A percentile compares a stretch with the other conserved stretches of the same genome.
Evolutionary conservation across 2,888 invertebrate genomes (phyloP).

Genomic region (Carabus problematicus): DNA sequence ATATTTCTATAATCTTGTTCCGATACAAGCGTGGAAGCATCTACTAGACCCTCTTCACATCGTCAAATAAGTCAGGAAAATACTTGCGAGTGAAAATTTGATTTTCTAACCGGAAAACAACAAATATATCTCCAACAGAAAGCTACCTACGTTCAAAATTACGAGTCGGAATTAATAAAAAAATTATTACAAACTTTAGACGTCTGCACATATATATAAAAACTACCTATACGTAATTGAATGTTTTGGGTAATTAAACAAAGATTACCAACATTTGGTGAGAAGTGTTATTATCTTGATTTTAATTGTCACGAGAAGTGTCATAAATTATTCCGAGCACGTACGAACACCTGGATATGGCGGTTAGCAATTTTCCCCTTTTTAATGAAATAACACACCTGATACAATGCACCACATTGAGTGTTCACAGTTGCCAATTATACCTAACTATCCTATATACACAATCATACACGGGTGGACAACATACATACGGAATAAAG

Average conservation of each 20-base stretch:
- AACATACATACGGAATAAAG: no score
- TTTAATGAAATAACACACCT: slow-evolving; percentile 2
- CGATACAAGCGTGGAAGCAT: not conserved
- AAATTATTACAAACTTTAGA: no score
- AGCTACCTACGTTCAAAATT: no score
- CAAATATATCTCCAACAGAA: no score
- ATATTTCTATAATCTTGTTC: not conserved
- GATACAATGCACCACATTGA: not conserved
- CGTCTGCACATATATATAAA: no score
- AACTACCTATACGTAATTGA: no score
- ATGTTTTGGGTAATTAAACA: no score
- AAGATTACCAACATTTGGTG: slow-evolving; percentile 1
- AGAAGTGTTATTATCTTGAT: not conserved
- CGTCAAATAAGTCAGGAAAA: not conserved
- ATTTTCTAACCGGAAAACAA: not conserved
- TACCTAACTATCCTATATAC: no score
- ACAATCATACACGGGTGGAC: no score
- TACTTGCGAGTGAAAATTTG: not conserved
- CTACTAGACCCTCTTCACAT: not conserved
- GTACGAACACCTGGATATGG: not conserved
- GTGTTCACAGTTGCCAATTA: no score
- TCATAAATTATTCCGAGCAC: not conserved
- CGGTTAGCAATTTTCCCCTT: not conserved
- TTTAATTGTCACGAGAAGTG: slow-evolving; percentile 7
- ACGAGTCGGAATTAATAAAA: no score